phyloP scores from a whole-genome alignment of 2,888 invertebrate species.

The Epistrophe grossulariae region DNA sequence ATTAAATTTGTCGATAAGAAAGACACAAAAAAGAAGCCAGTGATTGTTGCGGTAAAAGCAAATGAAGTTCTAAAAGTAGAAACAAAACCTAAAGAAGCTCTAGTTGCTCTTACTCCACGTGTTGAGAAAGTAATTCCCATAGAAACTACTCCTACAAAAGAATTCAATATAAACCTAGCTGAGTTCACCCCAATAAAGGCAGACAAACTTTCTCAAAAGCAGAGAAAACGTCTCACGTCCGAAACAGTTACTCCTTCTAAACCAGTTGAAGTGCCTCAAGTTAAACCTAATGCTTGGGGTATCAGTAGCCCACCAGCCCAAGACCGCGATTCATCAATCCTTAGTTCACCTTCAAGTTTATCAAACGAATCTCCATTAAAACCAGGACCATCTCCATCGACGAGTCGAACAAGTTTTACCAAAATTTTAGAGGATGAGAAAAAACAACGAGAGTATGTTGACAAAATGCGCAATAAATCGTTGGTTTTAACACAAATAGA shows the following conservation, averaged over 20 bases:
- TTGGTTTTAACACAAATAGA: conserved; percentile 92
- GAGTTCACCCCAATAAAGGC: conserved; percentile 79
- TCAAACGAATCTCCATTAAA: conserved; percentile 37
- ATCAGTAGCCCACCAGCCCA: conserved; percentile 76
- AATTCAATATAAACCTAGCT: conserved; percentile 80
- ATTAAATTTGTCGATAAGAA: conserved; percentile 84
- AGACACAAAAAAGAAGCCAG: conserved; percentile 82
- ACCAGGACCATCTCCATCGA: conserved; percentile 54
- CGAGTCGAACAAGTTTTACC: conserved; percentile 83
- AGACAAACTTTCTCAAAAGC: conserved; percentile 86
- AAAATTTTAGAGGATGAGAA: conserved; percentile 90
- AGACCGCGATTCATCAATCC: conserved; percentile 79
- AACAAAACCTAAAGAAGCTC: conserved; percentile 84
- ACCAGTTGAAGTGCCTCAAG: conserved; percentile 77
- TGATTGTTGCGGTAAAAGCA: conserved; percentile 73
- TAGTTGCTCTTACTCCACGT: conserved; percentile 81
- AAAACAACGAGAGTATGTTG: conserved; percentile 89
- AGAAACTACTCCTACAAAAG: conserved; percentile 72
- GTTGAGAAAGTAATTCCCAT: conserved; percentile 38
- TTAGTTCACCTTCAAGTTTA: conserved; percentile 74
- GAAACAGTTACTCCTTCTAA: conserved; percentile 78
- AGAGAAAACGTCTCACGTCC: conserved; percentile 85
- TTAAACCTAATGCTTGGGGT: conserved; percentile 80
- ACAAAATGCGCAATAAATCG: conserved; percentile 90
- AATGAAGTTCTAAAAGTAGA: conserved; percentile 84